phyloP scores from a whole-genome alignment of 2,113 vertebrate genomes.

The Mola mola region DNA sequence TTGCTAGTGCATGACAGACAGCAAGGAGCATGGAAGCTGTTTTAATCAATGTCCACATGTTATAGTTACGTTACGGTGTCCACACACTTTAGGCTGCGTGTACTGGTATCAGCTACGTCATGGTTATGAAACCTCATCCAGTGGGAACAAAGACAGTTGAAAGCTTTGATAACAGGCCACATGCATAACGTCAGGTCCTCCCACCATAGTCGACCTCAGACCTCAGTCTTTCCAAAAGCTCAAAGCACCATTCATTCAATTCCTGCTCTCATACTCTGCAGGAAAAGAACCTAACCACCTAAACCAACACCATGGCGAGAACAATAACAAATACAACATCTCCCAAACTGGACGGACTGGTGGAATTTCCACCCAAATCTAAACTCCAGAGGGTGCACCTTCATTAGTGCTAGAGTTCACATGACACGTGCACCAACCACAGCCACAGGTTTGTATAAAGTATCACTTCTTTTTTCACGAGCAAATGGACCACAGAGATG shows the following conservation, averaged over 20 bases:
- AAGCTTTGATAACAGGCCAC: too few species aligned
- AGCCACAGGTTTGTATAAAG: constrained; percentile 9
- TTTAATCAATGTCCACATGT: too few species aligned
- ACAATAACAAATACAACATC: constrained; percentile 37
- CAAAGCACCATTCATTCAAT: constrained; percentile 30
- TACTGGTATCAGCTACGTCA: too few species aligned
- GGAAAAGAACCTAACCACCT: constrained; percentile 42
- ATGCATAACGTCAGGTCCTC: too few species aligned
- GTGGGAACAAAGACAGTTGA: too few species aligned
- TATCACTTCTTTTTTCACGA: constrained; percentile 61
- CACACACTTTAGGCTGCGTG: too few species aligned
- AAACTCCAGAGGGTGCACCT: constrained; percentile 9
- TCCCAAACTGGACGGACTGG: background rate
- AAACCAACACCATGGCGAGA: constrained; percentile 16
- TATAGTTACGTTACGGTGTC: too few species aligned
- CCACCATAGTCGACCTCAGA: constrained; percentile 26
- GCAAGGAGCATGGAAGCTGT: too few species aligned
- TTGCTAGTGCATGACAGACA: too few species aligned
- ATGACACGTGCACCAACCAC: constrained; percentile 25
- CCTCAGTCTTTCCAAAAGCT: constrained; percentile 45
- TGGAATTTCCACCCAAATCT: constrained; percentile 63
- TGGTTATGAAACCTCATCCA: too few species aligned
- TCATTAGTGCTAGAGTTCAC: constrained; percentile 31
- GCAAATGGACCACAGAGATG: background rate
- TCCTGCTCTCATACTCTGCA: constrained; percentile 16